Conservation (phyloP, 2,888 invertebrate genomes). For the Volucella inanis region DNA sequence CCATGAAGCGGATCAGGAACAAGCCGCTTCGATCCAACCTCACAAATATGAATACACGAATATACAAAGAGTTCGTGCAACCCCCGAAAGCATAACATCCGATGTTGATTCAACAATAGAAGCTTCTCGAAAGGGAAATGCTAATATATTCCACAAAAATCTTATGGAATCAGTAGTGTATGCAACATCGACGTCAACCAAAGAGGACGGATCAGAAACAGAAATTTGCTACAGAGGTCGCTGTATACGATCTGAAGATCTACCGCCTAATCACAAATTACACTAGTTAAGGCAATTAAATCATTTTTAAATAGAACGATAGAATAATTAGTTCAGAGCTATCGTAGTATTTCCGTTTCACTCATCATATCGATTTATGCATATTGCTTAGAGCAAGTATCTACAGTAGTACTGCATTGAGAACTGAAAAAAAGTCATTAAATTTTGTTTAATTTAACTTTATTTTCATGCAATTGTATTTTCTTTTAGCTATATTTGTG, state of each 20-base stretch:
- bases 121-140: conserved; percentile 73
- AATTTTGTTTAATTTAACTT: conserved; percentile 16
- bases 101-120: conserved; percentile 63
- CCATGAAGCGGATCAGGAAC: conserved; percentile 78
- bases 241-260: conserved; percentile 88
- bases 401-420: conserved; percentile 17
- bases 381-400: background rate
- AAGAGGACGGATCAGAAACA: conserved; percentile 92
- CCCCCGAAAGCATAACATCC: conserved; percentile 46
- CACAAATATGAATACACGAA: conserved; percentile 81
- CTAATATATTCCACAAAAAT: conserved; percentile 80
- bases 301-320: background rate
- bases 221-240: conserved; percentile 94
- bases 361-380: conserved; percentile 39
- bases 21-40: conserved; percentile 78
- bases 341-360: conserved; percentile 2
- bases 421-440: conserved; percentile 59
- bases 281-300: conserved; percentile 76
- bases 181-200: conserved; percentile 90
- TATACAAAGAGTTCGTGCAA: conserved; percentile 79
- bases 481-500: conserved; percentile 45
- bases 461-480: conserved; percentile 8
- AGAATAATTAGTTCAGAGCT: conserved; percentile 15
- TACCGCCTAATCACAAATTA: conserved; percentile 82
- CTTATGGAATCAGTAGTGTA: conserved; percentile 83